Evolutionary conservation across 2,797 vertebrate species (phyloP).

Genomic region (Mus minutoides): DNA sequence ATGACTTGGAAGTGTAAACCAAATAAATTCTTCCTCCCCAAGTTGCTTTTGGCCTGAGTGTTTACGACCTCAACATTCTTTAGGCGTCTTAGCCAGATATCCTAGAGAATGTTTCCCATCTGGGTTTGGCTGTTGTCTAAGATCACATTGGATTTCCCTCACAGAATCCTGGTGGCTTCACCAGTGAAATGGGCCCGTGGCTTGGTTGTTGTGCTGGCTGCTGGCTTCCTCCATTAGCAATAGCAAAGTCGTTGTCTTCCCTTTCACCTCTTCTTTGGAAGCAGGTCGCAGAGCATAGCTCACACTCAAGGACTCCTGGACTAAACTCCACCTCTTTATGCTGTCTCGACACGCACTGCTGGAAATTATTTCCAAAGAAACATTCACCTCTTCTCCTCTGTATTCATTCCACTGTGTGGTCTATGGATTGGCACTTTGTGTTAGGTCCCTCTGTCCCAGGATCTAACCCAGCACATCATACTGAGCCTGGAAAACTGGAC

Average conservation of each 20-base stretch:
- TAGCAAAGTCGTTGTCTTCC: not conserved
- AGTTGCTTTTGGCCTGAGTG: not conserved
- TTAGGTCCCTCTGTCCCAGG: not conserved
- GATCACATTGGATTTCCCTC: not conserved
- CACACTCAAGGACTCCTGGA: not conserved
- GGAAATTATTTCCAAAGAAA: not conserved
- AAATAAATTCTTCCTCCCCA: not conserved
- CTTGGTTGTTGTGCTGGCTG: not conserved
- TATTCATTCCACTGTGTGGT: not conserved
- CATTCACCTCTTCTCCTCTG: not conserved
- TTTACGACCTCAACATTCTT: not conserved
- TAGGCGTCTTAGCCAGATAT: not conserved
- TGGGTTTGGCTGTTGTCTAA: not conserved
- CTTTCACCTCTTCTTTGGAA: not conserved
- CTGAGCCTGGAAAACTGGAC: not conserved
- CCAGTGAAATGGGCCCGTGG: too few relatives aligned
- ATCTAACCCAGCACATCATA: not conserved
- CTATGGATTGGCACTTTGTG: not conserved
- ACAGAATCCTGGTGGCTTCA: too few relatives aligned
- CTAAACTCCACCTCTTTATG: not conserved
- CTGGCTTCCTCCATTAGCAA: not conserved
- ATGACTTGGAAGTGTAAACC: not conserved
- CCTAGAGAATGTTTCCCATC: not conserved
- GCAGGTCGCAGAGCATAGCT: not conserved
- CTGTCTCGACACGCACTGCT: not conserved